These are phyloP conservation scores for Orthosia gracilis DNA, from an alignment of 2,888 invertebrate genomes.

Conservation along the genomic window DNA sequence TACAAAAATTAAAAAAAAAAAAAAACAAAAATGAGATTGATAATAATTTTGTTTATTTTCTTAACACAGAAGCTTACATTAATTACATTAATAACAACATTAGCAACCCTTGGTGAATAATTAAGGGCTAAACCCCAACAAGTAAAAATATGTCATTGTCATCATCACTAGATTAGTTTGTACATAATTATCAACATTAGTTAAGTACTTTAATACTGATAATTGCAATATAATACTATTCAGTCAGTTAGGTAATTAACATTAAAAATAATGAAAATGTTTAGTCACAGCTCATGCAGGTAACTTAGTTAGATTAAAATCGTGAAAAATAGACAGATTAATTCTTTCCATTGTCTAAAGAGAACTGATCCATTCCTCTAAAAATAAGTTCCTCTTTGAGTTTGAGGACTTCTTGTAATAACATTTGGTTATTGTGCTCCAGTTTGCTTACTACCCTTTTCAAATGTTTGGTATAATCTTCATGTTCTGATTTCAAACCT, in stretches of 20 bases:
- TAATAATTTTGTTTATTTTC: conserved; percentile 26
- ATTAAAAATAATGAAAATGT: conserved; percentile 39
- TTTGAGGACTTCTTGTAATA: conserved; percentile 65
- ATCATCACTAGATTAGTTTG: conserved; percentile 44
- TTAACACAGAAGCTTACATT: background rate
- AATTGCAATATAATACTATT: conserved; percentile 37
- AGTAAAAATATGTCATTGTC: conserved; percentile 21
- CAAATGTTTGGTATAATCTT: conserved; percentile 61
- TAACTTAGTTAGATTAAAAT: conserved; percentile 25
- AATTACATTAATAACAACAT: conserved; percentile 42
- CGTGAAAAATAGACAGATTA: conserved; percentile 17
- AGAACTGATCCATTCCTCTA: conserved; percentile 69
- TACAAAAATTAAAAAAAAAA: conserved; percentile 12
- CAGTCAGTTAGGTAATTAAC: conserved; percentile 47
- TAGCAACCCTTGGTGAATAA: conserved; percentile 41
- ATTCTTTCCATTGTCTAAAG: conserved; percentile 57
- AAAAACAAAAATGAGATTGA: conserved; percentile 1
- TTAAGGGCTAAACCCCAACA: conserved; percentile 33
- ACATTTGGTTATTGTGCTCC: conserved; percentile 64
- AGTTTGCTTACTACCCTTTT: conserved; percentile 62
- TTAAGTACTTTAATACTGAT: conserved; percentile 59
- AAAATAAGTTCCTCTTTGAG: conserved; percentile 81
- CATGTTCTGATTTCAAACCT: conserved; percentile 59
- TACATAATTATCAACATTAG: conserved; percentile 48
- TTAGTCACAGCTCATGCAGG: conserved; percentile 55